Evolutionary conservation across 2,888 invertebrate species (phyloP), one percentile per base, ranked within the genome.

Genomic region (Heliconius ismenius): DNA sequence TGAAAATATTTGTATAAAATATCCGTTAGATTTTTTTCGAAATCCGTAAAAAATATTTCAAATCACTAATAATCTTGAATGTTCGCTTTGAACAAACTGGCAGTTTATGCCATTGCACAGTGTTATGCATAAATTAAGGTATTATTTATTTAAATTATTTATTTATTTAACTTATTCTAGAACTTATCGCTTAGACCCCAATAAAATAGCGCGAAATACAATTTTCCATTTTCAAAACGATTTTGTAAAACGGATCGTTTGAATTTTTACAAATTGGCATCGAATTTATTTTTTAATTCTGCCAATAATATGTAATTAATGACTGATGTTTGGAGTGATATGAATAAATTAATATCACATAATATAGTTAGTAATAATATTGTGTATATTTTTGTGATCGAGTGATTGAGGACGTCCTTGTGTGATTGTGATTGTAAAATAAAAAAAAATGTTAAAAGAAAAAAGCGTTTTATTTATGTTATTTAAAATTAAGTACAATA

Each of bases 251-350:
- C 63, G 77, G 60, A 74, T 76, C 49, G 39, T 75, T 77, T 73
- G 49, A 79, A 74, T 70, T 64, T 67, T 43, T 60, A 74, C 18
- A 64, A 81, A 84, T 89, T 89, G 90, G 90, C 87, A 87, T 81
- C 83, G 85, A 87, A 86, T 89, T 88, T 85, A 83, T 87, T 84
- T 84, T 85, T 83, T 85, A 84, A 87, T 86, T 90, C 88, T 88
- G 91, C 91, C 92, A 90, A 88, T 89, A 89, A 91, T 87, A 75
- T 81, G 73, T 79, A 81, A 86, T 88, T 90, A 90, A 92, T 88
- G 94, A 94, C 94, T 94, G 94, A 94, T 93, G 92, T 93, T 90
- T 87, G 90, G 88, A 89, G 94, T 93, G 93, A 92, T 93, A 91
- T 92, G 87, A 91, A 89, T 88, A 86, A 85, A 84, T 89, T 91